Conservation (phyloP, 2,888 invertebrate genomes). For the Metacarcinus magister region DNA sequence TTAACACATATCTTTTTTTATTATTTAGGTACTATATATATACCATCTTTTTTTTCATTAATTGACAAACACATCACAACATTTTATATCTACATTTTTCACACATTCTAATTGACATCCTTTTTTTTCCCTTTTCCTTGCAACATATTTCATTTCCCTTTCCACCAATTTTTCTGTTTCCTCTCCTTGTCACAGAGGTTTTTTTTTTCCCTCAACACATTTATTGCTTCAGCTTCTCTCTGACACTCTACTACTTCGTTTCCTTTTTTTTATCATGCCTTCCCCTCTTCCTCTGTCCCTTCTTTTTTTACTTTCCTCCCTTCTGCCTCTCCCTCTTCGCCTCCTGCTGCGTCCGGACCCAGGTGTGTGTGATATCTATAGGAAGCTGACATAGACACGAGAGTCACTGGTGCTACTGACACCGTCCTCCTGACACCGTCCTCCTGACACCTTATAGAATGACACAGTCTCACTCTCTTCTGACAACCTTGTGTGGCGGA, state of each 20-base stretch:
- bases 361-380: conserved; percentile 5
- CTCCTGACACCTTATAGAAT: neutral
- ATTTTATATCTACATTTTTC: neutral
- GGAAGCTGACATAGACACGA: neutral
- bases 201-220: neutral
- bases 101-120: neutral
- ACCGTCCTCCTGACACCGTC: neutral
- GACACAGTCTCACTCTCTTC: neutral
- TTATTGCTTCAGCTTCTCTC: neutral
- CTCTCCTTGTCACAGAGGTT: conserved; percentile 12
- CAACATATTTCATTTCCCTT: neutral
- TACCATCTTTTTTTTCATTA: neutral
- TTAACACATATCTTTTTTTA: neutral
- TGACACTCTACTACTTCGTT: conserved; percentile 12
- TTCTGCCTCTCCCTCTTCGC: conserved; percentile 31
- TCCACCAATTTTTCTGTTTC: neutral
- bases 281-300: neutral
- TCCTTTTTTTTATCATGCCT: neutral
- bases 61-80: neutral
- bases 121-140: neutral
- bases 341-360: neutral
- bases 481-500: neutral
- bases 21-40: neutral
- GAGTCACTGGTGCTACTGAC: neutral
- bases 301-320: neutral